phyloP scores from a whole-genome alignment of 2,888 invertebrate species.

The Mimachlamys varia region DNA sequence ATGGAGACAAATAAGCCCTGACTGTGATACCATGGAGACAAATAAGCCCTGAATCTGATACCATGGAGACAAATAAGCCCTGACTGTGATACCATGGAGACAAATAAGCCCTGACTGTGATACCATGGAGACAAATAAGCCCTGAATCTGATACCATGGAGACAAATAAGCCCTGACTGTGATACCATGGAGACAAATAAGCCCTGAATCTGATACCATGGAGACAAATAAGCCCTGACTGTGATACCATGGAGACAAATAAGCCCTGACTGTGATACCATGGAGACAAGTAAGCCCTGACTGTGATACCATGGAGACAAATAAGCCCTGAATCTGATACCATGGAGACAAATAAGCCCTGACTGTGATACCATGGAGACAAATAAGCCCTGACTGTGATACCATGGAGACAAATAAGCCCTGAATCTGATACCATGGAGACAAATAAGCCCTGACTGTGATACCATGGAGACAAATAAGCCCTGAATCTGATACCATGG shows the following conservation, averaged over 20 bases:
- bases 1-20: neutral
- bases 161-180: neutral
- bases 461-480: too few species aligned
- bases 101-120: neutral
- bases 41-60: neutral
- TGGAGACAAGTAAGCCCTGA: too few species aligned
- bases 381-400: too few species aligned
- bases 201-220: neutral
- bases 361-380: too few species aligned
- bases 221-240: neutral
- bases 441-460: too few species aligned
- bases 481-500: too few species aligned
- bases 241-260: too few species aligned
- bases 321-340: too few species aligned
- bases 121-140: neutral
- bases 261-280: neutral
- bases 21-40: neutral
- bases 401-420: too few species aligned
- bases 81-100: neutral
- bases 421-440: too few species aligned
- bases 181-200: neutral
- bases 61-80: neutral
- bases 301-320: too few species aligned
- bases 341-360: too few species aligned
- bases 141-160: neutral